A percentile compares a stretch with the other conserved stretches of the same genome.
Conservation (phyloP, 2,113 vertebrate genomes). For the Ammodytes marinus region DNA sequence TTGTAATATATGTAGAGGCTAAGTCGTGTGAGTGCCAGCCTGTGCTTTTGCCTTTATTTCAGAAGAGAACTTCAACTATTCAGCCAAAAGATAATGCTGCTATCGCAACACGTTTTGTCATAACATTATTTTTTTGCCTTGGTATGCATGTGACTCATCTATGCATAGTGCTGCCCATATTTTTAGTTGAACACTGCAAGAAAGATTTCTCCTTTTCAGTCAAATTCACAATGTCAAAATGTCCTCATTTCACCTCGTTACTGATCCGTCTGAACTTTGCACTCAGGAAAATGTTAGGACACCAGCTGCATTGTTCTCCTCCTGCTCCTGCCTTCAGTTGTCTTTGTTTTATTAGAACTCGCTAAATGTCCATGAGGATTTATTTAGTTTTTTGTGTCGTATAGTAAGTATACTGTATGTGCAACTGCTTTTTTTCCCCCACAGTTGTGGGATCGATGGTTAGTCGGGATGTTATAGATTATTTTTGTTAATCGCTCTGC, state of each 20-base stretch:
- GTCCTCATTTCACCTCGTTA: slow-evolving; percentile 8
- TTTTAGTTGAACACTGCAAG: slow-evolving; percentile 9
- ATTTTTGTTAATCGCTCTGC: slow-evolving; percentile 57
- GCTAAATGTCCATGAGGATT: neutral
- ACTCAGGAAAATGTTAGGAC: slow-evolving; percentile 77
- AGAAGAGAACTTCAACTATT: neutral
- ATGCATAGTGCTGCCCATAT: neutral
- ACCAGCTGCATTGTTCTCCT: slow-evolving; percentile 61
- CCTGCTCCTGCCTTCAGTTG: slow-evolving; percentile 34
- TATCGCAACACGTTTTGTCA: slow-evolving; percentile 1
- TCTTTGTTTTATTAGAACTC: slow-evolving; percentile 18
- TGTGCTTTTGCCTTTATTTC: neutral
- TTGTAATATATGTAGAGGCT: neutral
- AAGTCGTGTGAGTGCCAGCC: neutral
- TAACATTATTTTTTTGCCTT: neutral
- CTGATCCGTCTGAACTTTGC: slow-evolving; percentile 61
- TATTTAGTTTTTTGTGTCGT: slow-evolving; percentile 22
- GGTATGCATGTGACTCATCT: neutral
- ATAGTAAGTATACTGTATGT: slow-evolving; percentile 15
- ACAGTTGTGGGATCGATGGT: slow-evolving; percentile 12
- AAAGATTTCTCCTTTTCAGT: neutral
- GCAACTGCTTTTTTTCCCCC: slow-evolving; percentile 3
- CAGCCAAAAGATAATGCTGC: slow-evolving; percentile 25
- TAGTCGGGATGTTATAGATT: slow-evolving; percentile 46
- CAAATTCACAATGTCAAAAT: neutral